Evolutionary conservation across 2,797 vertebrate species (phyloP), one percentile per base, ranked within the genome.

Genomic region (Margarornis squamiger): DNA sequence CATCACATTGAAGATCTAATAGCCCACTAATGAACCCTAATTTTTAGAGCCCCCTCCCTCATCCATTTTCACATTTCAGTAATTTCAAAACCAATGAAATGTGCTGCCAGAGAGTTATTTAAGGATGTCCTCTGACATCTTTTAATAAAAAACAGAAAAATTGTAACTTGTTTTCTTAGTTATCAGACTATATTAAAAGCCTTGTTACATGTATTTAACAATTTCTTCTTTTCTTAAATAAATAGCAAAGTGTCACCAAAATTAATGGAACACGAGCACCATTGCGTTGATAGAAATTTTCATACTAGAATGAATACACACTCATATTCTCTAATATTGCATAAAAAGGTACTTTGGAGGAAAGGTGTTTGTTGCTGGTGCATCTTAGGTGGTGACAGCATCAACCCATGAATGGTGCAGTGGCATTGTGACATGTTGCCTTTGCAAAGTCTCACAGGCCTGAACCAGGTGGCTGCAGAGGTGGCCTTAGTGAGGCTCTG

Each of bases 201-300:
- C 45, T 89, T 43, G 38, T 94, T 58, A 88, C 73, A 94, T 23
- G 58, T 88, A 67, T 92, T 88, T 57, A 78, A 92, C 93, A 86
- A 63, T 70, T 81, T 57, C 41, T 86, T 38, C 86, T 82, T 48
- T 89, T 86, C 73, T 92, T 82, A 79, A 97, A 95, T 95, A 96
- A 96, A 95, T 75, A 95, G 77, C 61, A 59, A 94, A 94, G 34
- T 62, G 76, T 94, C 89, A 92, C 81, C 72, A 57, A 94, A 93
- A 83, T 34, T 49, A 94, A 93, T 15, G 54, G 72, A 90, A 93
- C 0, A 2, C 51, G 24, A 46, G 93, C 91, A 95, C 79, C 91
- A 68, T 57, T 51, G 93, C 0, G 0, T 86, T 20, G 13, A 34
- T 77, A 92, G 75, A 52, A 82, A 84, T 61, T 79, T 84, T 86